Conservation (phyloP, 2,797 vertebrate species). For the Falco biarmicus region DNA sequence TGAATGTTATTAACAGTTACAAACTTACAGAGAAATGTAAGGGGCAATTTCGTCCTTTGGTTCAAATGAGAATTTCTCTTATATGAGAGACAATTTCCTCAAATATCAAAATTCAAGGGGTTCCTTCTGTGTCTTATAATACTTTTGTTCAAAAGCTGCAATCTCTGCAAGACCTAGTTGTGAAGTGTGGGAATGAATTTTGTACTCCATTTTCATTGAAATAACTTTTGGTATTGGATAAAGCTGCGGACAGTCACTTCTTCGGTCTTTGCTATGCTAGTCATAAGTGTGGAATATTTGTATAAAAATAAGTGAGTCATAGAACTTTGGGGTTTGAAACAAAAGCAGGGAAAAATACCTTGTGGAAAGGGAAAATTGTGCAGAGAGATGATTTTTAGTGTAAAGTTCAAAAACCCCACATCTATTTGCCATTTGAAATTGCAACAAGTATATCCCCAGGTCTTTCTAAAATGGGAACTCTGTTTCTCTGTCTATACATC, state of each 20-base stretch:
- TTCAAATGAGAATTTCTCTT: constrained; percentile 25
- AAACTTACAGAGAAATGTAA: not conserved
- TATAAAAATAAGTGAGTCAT: not conserved
- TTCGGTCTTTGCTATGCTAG: not conserved
- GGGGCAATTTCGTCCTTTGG: not conserved
- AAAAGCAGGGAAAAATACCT: not conserved
- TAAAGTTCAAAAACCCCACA: not conserved
- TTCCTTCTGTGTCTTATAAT: constrained; percentile 35
- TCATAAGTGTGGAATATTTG: constrained; percentile 2
- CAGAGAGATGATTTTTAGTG: not conserved
- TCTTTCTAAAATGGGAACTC: not conserved
- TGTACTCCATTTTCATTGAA: constrained; percentile 58
- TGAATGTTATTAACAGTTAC: not conserved
- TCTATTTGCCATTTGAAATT: constrained; percentile 10
- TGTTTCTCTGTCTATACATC: not conserved
- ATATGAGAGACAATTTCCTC: constrained; percentile 28
- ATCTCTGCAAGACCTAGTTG: constrained; percentile 25
- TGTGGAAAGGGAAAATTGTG: not conserved
- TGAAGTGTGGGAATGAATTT: constrained; percentile 48
- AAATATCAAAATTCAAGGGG: constrained; percentile 6
- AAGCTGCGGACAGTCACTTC: not conserved
- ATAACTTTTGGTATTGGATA: constrained; percentile 41
- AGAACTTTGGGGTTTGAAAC: not conserved
- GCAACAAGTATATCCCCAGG: not conserved
- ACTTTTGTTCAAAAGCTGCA: constrained; percentile 36